These are phyloP conservation scores for Lathronympha strigana DNA, from an alignment of 2,888 invertebrate species.

Conservation along the genomic window DNA sequence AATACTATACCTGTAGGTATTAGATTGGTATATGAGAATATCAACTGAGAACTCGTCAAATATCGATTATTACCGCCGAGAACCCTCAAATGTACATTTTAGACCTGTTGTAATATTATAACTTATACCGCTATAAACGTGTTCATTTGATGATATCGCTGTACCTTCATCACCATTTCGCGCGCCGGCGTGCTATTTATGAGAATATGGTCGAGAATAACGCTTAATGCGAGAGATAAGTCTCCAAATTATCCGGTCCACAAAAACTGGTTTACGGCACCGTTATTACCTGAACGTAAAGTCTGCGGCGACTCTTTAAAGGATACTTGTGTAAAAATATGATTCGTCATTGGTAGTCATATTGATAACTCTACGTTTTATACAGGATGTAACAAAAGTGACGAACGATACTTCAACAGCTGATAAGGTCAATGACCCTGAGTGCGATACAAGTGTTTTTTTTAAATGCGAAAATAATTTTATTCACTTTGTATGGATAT, in stretches of 20 bases:
- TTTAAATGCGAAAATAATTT: too few species aligned
- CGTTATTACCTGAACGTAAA: neutral
- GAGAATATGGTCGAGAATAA: slow-evolving; percentile 43
- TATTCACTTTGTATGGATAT: too few species aligned
- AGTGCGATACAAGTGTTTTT: too few species aligned
- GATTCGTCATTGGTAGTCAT: too few species aligned
- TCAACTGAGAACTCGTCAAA: too few species aligned
- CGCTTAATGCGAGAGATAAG: slow-evolving; percentile 46
- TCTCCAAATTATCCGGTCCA: slow-evolving; percentile 42
- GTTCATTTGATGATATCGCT: slow-evolving; percentile 11
- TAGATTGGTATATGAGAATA: too few species aligned
- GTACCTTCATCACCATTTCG: slow-evolving; percentile 43
- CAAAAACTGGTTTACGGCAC: slow-evolving; percentile 28
- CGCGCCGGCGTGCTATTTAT: slow-evolving; percentile 38
- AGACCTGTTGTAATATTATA: neutral
- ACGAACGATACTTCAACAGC: too few species aligned
- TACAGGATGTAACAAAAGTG: too few species aligned
- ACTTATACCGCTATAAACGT: slow-evolving; percentile 4
- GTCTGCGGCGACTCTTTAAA: neutral
- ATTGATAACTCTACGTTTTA: too few species aligned
- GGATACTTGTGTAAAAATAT: neutral
- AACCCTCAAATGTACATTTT: neutral
- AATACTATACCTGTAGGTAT: too few species aligned
- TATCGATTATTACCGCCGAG: too few species aligned
- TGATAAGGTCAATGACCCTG: too few species aligned